These are phyloP conservation scores for Melopsittacus undulatus DNA, from an alignment of 2,797 vertebrate genomes.

Conservation along the genomic window DNA sequence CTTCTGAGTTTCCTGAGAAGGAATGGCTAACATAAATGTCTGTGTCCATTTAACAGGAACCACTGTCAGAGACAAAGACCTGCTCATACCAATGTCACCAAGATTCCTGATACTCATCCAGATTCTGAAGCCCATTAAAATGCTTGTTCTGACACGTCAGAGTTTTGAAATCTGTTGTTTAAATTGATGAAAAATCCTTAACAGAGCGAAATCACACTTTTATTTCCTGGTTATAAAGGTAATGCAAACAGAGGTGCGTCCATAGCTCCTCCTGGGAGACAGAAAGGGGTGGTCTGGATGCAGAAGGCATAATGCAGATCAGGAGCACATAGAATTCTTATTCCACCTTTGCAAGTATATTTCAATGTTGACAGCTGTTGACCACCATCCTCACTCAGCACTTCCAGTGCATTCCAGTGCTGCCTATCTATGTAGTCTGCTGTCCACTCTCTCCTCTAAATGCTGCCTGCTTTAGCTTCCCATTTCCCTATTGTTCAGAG, in stretches of 20 bases:
- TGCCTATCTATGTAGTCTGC: not conserved
- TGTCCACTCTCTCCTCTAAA: not conserved
- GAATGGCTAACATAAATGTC: not conserved
- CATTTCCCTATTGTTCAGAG: not conserved
- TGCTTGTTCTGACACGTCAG: not conserved
- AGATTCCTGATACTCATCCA: not conserved
- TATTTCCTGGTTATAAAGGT: not conserved
- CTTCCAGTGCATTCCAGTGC: not conserved
- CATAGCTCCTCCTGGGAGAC: not conserved
- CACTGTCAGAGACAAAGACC: not conserved
- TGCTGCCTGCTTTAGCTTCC: not conserved
- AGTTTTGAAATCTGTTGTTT: not conserved
- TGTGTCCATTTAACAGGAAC: not conserved
- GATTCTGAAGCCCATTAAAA: not conserved
- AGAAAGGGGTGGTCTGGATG: not conserved
- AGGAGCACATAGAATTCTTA: not conserved
- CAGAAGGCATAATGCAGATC: not conserved
- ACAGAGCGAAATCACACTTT: not conserved
- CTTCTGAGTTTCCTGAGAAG: not conserved
- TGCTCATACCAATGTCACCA: not conserved
- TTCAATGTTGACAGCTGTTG: not conserved
- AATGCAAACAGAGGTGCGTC: slow-evolving; percentile 3
- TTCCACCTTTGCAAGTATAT: not conserved
- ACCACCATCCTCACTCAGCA: not conserved
- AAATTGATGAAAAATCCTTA: not conserved